Conservation (phyloP, 2,888 invertebrate genomes). For the Tachina grossa region DNA sequence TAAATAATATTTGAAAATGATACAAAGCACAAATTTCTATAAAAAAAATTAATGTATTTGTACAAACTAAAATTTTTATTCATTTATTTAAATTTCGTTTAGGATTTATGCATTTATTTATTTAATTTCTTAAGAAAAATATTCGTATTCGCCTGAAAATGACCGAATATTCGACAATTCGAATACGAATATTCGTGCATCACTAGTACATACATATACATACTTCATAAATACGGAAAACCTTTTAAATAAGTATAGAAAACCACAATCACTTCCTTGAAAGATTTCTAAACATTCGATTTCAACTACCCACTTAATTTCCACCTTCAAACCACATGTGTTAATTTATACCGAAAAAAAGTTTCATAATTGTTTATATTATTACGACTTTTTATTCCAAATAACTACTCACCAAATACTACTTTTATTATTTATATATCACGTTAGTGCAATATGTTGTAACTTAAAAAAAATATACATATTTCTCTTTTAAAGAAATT, state of each 20-base stretch:
- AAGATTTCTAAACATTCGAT: background rate
- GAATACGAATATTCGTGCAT: too few relatives aligned
- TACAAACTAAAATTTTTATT: too few relatives aligned
- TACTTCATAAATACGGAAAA: too few relatives aligned
- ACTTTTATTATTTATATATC: background rate
- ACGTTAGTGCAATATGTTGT: constrained; percentile 16
- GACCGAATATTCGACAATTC: too few relatives aligned
- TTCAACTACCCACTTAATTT: background rate
- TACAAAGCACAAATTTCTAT: too few relatives aligned
- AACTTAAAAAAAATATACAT: constrained; percentile 1
- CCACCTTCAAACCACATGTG: background rate
- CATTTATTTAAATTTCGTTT: too few relatives aligned
- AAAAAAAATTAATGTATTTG: too few relatives aligned
- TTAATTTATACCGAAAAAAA: background rate
- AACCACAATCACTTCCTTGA: background rate
- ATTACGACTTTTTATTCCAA: background rate
- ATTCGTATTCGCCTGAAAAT: too few relatives aligned
- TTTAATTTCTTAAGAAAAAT: too few relatives aligned
- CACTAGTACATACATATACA: too few relatives aligned
- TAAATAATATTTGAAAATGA: too few relatives aligned
- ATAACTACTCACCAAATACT: background rate
- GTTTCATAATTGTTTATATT: constrained; percentile 26
- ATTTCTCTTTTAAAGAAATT: constrained; percentile 4
- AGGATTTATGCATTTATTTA: too few relatives aligned
- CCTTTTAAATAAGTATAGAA: background rate